phyloP scores from a whole-genome alignment of 2,888 invertebrate species.

The Drosophila kokeensis region DNA sequence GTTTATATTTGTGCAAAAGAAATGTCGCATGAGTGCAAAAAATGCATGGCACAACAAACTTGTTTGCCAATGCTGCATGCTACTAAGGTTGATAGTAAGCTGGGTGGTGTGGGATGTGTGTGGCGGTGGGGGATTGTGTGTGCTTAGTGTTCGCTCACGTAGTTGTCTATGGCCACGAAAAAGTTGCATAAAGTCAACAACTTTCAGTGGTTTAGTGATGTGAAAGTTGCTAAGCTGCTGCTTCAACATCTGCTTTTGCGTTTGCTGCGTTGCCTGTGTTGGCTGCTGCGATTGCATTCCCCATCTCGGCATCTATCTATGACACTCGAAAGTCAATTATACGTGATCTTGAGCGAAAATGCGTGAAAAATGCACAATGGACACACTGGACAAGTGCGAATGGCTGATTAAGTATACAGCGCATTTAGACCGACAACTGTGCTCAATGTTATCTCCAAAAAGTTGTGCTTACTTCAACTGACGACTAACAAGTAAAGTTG shows the following conservation, averaged over 20 bases:
- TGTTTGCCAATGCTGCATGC: conserved; percentile 57
- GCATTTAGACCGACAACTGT: neutral
- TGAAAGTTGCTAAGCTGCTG: conserved; percentile 73
- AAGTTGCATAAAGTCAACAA: conserved; percentile 80
- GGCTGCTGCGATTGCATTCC: neutral
- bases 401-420: conserved; percentile 12
- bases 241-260: conserved; percentile 24
- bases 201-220: conserved; percentile 78
- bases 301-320: conserved; percentile 29
- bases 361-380: conserved; percentile 44
- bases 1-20: conserved; percentile 71
- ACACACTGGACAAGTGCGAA: conserved; percentile 22
- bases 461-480: neutral
- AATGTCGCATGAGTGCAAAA: conserved; percentile 72
- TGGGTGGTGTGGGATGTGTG: neutral
- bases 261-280: neutral
- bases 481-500: neutral
- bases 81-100: neutral
- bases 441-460: neutral
- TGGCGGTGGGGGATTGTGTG: neutral
- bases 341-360: conserved; percentile 58
- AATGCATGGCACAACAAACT: conserved; percentile 76
- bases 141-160: conserved; percentile 56
- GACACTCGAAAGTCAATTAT: conserved; percentile 71
- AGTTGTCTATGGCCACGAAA: conserved; percentile 78